Base-by-base conservation (phyloP, 2,113 vertebrate species). In the Trematocara variabile region DNA sequence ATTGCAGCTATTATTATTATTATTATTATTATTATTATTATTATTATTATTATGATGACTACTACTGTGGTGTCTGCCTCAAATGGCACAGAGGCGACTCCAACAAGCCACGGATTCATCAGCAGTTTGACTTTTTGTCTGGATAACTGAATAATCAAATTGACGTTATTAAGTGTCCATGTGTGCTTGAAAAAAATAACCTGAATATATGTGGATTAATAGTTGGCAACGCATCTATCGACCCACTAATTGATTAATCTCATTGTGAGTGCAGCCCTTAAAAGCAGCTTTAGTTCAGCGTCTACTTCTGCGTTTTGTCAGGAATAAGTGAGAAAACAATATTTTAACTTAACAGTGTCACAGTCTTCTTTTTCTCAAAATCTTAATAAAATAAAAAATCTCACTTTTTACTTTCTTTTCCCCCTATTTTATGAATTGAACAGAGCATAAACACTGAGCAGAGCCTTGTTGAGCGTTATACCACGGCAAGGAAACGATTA, bases 401-500 rank as follows among this genome's bases (percentile, higher is more conserved):
- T 25, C 48, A 53, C 6, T n/a, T 83, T 78, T 5, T 30, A 28
- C 28, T 73, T 77, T 83, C 39, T 79, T 11, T 81, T 12, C 50
- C 75, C 14, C 55, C 52, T 34, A 8, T 81, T 86, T 90, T 84
- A 89, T 33, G 80, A 84, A 78, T 52, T 54, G 50, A 56, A 55
- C 39, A 14, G 65, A 58, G 79, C 73, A 53, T 16, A 41, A 87
- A 85, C 78, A 77, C 73, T 86, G 92, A 90, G 84, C 77, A 82
- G 80, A 91, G 91, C 89, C 91, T 83, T 46, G 91, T 86, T 79
- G 63, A 88, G 91, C 90, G 84, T 94, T 90, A 91, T 91, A 95
- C 95, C 93, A 95, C 92, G 92, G 94, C 87, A 91, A 97, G 96
- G 96, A 97, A 97, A 96, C 92, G 89, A 97, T 97, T 96, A 97